phyloP scores from a whole-genome alignment of 2,888 invertebrate species.

The Xanthorhoe spadicearia region DNA sequence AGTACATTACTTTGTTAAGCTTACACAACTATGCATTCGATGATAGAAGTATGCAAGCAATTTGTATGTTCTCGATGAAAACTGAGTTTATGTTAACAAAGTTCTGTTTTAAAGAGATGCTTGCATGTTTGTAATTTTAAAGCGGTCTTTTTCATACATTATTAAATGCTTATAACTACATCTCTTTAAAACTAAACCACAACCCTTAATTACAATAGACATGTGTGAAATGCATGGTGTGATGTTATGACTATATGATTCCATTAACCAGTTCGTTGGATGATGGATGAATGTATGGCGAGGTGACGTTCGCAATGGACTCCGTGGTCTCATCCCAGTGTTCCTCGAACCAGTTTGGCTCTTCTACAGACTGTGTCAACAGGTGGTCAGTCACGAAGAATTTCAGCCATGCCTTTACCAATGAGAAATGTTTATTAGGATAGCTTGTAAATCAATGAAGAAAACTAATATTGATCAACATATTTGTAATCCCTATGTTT shows the following conservation, averaged over 20 bases:
- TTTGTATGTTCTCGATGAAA: slow-evolving; percentile 34
- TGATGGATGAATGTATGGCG: slow-evolving; percentile 73
- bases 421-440: slow-evolving; percentile 62
- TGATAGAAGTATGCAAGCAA: slow-evolving; percentile 41
- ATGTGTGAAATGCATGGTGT: slow-evolving; percentile 61
- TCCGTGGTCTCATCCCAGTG: slow-evolving; percentile 71
- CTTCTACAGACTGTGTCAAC: slow-evolving; percentile 79
- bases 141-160: slow-evolving; percentile 19
- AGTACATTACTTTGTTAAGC: slow-evolving; percentile 57
- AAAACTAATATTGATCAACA: slow-evolving; percentile 16
- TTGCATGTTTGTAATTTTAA: slow-evolving; percentile 26
- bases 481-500: too few relatives aligned
- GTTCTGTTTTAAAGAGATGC: slow-evolving; percentile 64
- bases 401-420: slow-evolving; percentile 85
- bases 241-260: slow-evolving; percentile 71
- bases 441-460: slow-evolving; percentile 5
- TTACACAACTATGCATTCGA: slow-evolving; percentile 47
- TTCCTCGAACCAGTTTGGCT: slow-evolving; percentile 78
- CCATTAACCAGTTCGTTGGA: slow-evolving; percentile 81
- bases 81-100: slow-evolving; percentile 38
- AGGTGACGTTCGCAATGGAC: slow-evolving; percentile 64
- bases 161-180: slow-evolving; percentile 53
- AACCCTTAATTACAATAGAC: slow-evolving; percentile 57
- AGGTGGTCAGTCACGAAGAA: slow-evolving; percentile 83
- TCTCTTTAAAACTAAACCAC: slow-evolving; percentile 67